Percentiles rank a stretch among this genome's conserved stretches.
phyloP scores from a whole-genome alignment of 2,888 invertebrate genomes.

The Lithophane leautieri region DNA sequence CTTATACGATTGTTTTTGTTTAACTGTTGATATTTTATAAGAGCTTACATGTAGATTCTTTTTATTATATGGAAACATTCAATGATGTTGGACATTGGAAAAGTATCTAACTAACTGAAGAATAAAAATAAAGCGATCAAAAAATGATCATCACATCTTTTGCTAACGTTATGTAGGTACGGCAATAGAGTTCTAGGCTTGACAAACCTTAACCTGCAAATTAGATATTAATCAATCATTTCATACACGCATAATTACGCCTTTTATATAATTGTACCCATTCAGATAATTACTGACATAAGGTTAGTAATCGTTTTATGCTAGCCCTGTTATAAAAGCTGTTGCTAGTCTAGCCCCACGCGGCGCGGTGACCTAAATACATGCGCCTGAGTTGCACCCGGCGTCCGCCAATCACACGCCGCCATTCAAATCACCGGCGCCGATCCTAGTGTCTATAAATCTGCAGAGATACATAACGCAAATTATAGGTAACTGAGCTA shows the following conservation, averaged over 20 bases:
- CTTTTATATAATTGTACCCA: constrained; percentile 45
- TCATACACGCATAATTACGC: constrained; percentile 38
- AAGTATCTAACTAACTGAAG: not conserved
- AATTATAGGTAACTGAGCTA: constrained; percentile 78
- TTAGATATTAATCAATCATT: constrained; percentile 38
- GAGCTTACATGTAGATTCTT: not conserved
- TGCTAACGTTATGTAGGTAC: not conserved
- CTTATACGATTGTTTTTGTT: constrained; percentile 41
- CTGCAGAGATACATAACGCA: constrained; percentile 75
- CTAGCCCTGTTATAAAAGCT: constrained; percentile 74
- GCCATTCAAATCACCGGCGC: constrained; percentile 87
- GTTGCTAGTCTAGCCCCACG: constrained; percentile 86
- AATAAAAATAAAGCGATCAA: too few relatives aligned
- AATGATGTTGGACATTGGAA: not conserved
- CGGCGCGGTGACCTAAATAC: constrained; percentile 87
- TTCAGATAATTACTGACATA: constrained; percentile 62
- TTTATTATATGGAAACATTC: constrained; percentile 12
- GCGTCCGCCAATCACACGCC: constrained; percentile 86
- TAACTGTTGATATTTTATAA: constrained; percentile 23
- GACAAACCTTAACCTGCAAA: constrained; percentile 7
- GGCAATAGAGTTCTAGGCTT: constrained; percentile 2
- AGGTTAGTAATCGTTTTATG: constrained; percentile 59
- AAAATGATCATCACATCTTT: not conserved
- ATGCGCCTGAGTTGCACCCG: constrained; percentile 83
- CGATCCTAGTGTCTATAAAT: constrained; percentile 82